A percentile compares a stretch with the other conserved stretches of the same genome.
phyloP scores from a whole-genome alignment of 2,888 invertebrate species.

The Hypsopygia costalis region DNA sequence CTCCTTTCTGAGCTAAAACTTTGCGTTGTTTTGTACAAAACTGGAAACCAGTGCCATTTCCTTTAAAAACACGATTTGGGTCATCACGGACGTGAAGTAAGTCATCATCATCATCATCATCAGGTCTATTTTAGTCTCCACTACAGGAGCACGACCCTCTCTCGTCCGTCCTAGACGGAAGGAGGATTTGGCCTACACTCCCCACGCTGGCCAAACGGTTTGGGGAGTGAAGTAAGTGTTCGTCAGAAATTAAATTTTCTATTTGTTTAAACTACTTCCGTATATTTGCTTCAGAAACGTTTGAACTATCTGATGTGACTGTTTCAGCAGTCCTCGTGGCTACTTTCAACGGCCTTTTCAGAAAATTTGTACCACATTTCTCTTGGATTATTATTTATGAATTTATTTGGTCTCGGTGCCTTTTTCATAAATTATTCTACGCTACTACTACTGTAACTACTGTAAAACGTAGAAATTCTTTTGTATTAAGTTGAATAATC shows the following conservation, averaged over 20 bases:
- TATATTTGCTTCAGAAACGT: conserved; percentile 27
- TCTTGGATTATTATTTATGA: conserved; percentile 2
- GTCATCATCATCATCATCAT: no score
- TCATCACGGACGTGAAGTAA: conserved; percentile 13
- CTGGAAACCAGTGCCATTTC: conserved; percentile 25
- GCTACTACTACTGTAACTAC: conserved; percentile 18
- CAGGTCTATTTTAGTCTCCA: no score
- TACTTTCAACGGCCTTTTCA: conserved; percentile 29
- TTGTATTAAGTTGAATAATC: conserved; percentile 19
- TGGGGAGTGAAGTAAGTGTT: not conserved
- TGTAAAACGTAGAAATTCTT: conserved; percentile 22
- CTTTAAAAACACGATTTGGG: conserved; percentile 21
- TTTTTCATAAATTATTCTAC: conserved; percentile 14
- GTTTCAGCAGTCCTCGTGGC: conserved; percentile 24
- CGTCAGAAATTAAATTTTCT: conserved; percentile 25
- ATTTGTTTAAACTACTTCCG: conserved; percentile 16
- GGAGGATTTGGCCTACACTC: no score
- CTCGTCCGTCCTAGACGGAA: no score
- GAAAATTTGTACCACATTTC: conserved; percentile 15
- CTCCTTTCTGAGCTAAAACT: conserved; percentile 20
- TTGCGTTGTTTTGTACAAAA: conserved; percentile 24
- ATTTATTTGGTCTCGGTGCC: not conserved
- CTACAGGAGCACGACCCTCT: no score
- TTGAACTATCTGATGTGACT: conserved; percentile 30
- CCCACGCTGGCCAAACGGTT: no score